A percentile compares a stretch with the other conserved stretches of the same genome.
Evolutionary conservation across 2,888 invertebrate species (phyloP).

Genomic region (Thereva unica): DNA sequence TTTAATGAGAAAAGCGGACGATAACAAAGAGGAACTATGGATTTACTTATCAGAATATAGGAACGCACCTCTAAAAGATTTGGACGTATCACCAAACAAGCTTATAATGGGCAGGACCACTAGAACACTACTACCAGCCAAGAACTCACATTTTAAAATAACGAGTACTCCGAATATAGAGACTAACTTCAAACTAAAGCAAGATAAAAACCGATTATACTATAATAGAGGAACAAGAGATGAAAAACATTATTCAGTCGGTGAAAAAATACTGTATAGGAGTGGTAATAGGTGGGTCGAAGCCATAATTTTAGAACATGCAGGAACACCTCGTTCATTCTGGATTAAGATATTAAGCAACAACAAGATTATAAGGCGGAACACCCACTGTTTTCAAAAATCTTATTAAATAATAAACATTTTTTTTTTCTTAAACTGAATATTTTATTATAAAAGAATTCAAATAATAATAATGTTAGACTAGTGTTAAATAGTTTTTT

Average conservation of each 20-base stretch:
- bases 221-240: not conserved
- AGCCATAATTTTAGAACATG: not conserved
- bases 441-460: too few relatives aligned
- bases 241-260: not conserved
- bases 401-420: not conserved
- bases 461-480: too few relatives aligned
- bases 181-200: not conserved
- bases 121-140: not conserved
- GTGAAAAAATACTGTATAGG: not conserved
- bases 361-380: not conserved
- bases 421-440: not conserved
- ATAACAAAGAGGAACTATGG: slow-evolving; percentile 1
- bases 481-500: too few relatives aligned
- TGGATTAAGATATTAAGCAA: not conserved
- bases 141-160: not conserved
- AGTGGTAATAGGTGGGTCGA: not conserved
- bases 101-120: not conserved
- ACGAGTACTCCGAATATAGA: not conserved
- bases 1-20: not conserved
- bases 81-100: not conserved
- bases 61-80: not conserved
- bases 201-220: not conserved
- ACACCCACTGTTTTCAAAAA: not conserved
- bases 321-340: not conserved
- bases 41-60: not conserved